Evolutionary conservation across 2,113 vertebrate genomes (phyloP), one percentile per base, ranked within the genome.

Genomic region (Tonatia bakeri): DNA sequence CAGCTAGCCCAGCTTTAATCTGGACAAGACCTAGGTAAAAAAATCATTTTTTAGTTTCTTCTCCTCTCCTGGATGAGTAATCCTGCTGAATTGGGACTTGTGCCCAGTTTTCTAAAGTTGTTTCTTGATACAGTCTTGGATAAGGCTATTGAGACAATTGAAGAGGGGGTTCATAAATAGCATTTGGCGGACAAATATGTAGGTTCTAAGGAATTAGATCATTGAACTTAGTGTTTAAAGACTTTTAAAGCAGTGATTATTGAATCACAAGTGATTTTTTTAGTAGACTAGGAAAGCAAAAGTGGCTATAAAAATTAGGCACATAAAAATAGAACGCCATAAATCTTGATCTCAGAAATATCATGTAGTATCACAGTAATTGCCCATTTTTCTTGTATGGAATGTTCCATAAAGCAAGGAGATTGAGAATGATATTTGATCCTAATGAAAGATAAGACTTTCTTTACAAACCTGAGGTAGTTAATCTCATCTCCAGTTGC

Each of bases 21-120:
- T 96, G 56, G 64, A 83, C 3, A 79, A 94, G 65, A 92, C 20
- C 45, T 94, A 87, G 50, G 56, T 81, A 89, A 70, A 13, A 90
- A 64, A 82, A 61, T 90, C 15, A 31, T 65, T 80, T 90, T 85
- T 90, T 1, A 90, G 13, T 80, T 73, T 90, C 31, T 93, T 90
- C 4, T 91, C 43, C 50, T 90, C 82, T 87, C 10, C 43, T 79
- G 64, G 33, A 73, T 95, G 67, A 94, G n/a, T 80, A 76, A 52
- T 96, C 52, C 3, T 91, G 40, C 36, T 88, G 28, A 80, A 80
- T 67, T 87, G 40, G 38, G 24, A 38, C n/a, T 59, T 87, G 67
- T 70, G 50, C 72, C 20, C 7, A 38, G 26, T 67, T 72, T 54
- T 87, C 95, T 67, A 87, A 76, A n/a, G 47, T 86, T 40, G 33